A percentile compares a stretch with the other conserved stretches of the same genome.
Conservation (phyloP, 2,888 invertebrate genomes). For the Drosophila prostipennis region DNA sequence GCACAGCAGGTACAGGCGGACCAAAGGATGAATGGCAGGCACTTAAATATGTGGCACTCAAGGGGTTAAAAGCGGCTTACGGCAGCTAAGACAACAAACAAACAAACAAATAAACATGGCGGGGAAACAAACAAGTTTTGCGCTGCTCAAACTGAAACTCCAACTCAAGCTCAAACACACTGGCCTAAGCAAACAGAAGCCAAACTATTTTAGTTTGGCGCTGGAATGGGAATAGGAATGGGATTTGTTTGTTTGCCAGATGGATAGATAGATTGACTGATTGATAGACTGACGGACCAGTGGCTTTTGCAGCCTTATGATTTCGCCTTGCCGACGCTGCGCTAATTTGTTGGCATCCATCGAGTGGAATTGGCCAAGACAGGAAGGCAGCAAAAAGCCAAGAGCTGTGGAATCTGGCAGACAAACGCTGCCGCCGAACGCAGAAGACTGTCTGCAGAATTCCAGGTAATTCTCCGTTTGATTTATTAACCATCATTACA, state of each 20-base stretch:
- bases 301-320: conserved; percentile 61
- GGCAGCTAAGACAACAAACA: conserved; percentile 60
- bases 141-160: conserved; percentile 51
- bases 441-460: conserved; percentile 50
- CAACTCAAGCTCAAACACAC: conserved; percentile 65
- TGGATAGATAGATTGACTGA: conserved; percentile 68
- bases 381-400: conserved; percentile 28
- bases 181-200: conserved; percentile 42
- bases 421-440: conserved; percentile 64
- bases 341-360: conserved; percentile 75
- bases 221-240: conserved; percentile 45
- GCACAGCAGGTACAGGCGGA: conserved; percentile 43
- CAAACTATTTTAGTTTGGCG: conserved; percentile 28
- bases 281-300: conserved; percentile 65
- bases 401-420: conserved; percentile 45
- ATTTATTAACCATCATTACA: conserved; percentile 76
- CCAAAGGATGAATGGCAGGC: conserved; percentile 45
- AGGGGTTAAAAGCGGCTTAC: conserved; percentile 62
- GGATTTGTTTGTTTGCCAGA: conserved; percentile 67
- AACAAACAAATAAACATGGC: conserved; percentile 28
- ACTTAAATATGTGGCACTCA: conserved; percentile 53
- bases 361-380: conserved; percentile 45
- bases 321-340: conserved; percentile 68
- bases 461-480: conserved; percentile 70
- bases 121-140: conserved; percentile 55